phyloP scores from a whole-genome alignment of 2,113 vertebrate genomes.

The Agapornis roseicollis region DNA sequence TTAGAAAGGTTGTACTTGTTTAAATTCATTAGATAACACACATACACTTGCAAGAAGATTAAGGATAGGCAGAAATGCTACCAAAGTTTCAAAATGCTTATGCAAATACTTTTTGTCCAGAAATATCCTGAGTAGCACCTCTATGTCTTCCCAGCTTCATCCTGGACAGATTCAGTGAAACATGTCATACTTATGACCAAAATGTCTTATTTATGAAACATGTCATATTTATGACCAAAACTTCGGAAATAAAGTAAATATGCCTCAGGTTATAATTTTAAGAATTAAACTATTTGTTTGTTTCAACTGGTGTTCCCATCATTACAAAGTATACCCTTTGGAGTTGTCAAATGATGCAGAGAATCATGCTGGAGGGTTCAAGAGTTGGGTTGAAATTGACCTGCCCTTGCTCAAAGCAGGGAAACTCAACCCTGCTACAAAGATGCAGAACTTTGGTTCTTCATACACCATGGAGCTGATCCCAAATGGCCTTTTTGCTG shows the following conservation, averaged over 20 bases:
- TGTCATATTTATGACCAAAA: not conserved
- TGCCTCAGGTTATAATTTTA: not conserved
- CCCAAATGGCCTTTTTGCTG: not conserved
- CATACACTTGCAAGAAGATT: not conserved
- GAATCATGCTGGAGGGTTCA: not conserved
- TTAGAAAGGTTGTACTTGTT: not conserved
- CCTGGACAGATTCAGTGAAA: slow-evolving; percentile 50
- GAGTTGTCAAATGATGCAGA: not conserved
- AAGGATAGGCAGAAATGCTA: not conserved
- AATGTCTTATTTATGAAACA: slow-evolving; percentile 7
- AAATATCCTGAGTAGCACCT: not conserved
- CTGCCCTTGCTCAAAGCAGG: not conserved
- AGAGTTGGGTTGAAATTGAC: not conserved
- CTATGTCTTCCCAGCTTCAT: slow-evolving; percentile 50
- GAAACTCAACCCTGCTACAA: not conserved
- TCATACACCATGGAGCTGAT: not conserved
- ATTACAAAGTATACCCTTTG: not conserved
- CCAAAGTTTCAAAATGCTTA: not conserved
- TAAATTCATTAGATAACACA: not conserved
- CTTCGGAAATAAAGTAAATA: not conserved
- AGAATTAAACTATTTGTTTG: slow-evolving; percentile 43
- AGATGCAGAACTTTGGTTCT: not conserved
- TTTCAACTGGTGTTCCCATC: not conserved
- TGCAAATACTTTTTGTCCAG: not conserved
- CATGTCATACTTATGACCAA: not conserved